Evolutionary conservation across 2,113 vertebrate genomes (phyloP), one percentile per base, ranked within the genome.

Genomic region (Epinephelus fuscoguttatus): DNA sequence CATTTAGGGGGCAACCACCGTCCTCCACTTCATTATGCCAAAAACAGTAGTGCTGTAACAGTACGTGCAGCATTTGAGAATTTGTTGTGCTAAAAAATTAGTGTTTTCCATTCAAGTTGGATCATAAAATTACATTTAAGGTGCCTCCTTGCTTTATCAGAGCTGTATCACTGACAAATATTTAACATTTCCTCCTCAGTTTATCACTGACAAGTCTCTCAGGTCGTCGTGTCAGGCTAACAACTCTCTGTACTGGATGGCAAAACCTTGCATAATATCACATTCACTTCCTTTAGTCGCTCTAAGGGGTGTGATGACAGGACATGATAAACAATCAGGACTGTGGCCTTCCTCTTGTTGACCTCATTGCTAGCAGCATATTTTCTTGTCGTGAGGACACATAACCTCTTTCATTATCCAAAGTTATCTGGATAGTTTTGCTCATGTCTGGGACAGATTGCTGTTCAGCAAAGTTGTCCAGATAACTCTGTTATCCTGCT

Each of bases 41-140:
- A 47, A 64, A 40, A 49, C 21, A 45, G 25, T 4, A 56, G 83
- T 70, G 80, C 66, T 69, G 66, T 47, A 53, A 76, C 27, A 19
- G 10, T 78, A 33, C 23, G 70, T 56, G 11, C 37, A 53, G 4
- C 4, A 40, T 30, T 81, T 50, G 67, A 17, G 40, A 78, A 82
- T 82, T 61, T 63, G 50, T 56, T 80, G 62, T 70, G 23, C 68
- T 75, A 64, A 4, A 81, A 75, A 78, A 88, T 59, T 1, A 6
- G 33, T 37, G 0, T 53, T 60, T 57, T 19, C 25, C 25, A 56
- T 57, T 63, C 9, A 23, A 69, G 19, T 23, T n/a, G 13, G 55
- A 12, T 18, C 27, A 70, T 33, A 56, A 8, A 57, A 53, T 56
- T 2, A 14, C 3, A 25, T 52, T 40, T 27, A 59, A n/a, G 4